These are phyloP conservation scores for Eulacestoma nigropectus DNA, from an alignment of 2,113 vertebrate species.

Conservation along the genomic window DNA sequence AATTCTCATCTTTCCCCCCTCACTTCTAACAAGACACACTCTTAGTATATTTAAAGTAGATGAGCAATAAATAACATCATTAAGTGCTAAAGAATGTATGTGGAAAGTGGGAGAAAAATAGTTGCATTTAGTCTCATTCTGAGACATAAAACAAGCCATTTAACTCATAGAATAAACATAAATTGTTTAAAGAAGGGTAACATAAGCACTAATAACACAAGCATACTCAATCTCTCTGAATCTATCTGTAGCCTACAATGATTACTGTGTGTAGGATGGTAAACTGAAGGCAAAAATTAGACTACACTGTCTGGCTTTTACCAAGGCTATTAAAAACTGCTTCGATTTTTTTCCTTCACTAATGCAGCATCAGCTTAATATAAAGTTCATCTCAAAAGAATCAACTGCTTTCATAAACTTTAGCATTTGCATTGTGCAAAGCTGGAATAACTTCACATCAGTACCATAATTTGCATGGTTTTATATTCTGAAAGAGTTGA, in stretches of 20 bases:
- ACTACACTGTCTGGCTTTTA: neutral
- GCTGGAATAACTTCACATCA: conserved; percentile 12
- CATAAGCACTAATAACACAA: neutral
- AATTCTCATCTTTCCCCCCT: neutral
- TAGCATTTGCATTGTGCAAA: conserved; percentile 4
- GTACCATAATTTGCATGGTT: neutral
- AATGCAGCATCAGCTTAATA: neutral
- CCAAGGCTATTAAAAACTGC: neutral
- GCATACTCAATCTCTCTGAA: neutral
- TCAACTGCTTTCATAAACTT: neutral
- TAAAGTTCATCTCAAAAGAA: neutral
- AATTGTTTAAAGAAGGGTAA: neutral
- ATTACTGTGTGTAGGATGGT: neutral
- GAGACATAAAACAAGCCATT: neutral
- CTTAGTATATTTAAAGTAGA: neutral
- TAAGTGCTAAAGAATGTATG: neutral
- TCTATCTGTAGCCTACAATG: neutral
- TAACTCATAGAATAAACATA: neutral
- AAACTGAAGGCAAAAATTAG: neutral
- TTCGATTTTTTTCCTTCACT: neutral
- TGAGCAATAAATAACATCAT: neutral
- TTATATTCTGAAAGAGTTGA: neutral
- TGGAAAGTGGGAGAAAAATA: neutral
- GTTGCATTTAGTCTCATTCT: neutral
- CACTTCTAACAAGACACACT: neutral